Base-by-base conservation (phyloP, 2,888 invertebrate genomes). In the Chymomyza fuscimana region DNA sequence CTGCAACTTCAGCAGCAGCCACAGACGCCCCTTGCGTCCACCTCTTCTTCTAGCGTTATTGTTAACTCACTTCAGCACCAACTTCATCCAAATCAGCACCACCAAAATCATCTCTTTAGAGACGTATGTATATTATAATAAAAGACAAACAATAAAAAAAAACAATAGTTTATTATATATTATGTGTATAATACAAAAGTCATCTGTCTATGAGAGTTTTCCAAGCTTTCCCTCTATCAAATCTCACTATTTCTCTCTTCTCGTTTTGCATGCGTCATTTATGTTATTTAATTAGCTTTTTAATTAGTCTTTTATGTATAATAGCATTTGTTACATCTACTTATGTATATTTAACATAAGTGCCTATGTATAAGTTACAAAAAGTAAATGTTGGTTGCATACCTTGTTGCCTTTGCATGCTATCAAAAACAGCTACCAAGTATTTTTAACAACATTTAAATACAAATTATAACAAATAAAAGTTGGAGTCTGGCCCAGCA, bases 101-200 rank as follows among this genome's bases (percentile, higher is more conserved):
- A 91, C 91, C 92, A 91, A 90, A 90, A 91, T 90, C 91, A 91
- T 91, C 91, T 91, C 88, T 90, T 91, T 91, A 91, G 91, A 91
- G 92, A 92, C 92, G 92, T 92, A 92, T 91, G 92, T 92, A 91
- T 92, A 86, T 61, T 58, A 81, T 65, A 66, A 78, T 59, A 63
- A 65, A 58, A 72, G 68, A n/a, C 4, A 16, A 54, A 54, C 9
- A 6, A 25, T 25, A 25, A 25, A 25, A 19, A 54, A 19, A 4
- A 51, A 51, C 29, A 29, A 32, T 32, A 32, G 32, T 46, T 12
- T 46, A 46, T 46, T 46, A 46, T 46, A 46, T 46, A 32, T 2
- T 46, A 46, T 46, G 40, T 32, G 32, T 25, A 25, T 25, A 25
- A 4, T 19, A 25, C 3, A 36, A 9, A 36, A 36, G 9, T 7